Base-by-base conservation (phyloP, 2,888 invertebrate genomes). In the Cheilosia impressa region DNA sequence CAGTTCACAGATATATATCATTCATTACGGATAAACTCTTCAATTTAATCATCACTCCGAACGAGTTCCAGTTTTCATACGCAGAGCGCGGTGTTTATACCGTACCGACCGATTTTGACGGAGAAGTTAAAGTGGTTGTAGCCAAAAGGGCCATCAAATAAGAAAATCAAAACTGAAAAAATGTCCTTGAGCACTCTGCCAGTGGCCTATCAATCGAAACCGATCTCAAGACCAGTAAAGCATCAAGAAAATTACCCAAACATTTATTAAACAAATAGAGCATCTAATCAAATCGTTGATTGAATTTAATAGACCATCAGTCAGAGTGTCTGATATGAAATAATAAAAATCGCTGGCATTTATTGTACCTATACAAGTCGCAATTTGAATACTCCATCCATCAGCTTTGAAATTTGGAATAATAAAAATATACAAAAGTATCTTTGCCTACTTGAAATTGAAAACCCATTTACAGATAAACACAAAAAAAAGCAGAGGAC, bases 281-380 rank as follows among this genome's bases (percentile, higher is more conserved):
- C 45, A 47, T 52, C 55, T 78, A 78, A 80, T 79, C 84, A 76
- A 66, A 66, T 80, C 60, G 69, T 53, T 66, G 84, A 84, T 84
- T 84, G 75, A 76, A 80, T 76, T 80, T 84, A 84, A 80, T 76
- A 38, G 73, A n/a, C 84, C 80, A 84, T 80, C 80, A 80, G 76
- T 76, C 75, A 60, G 69, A 65, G 75, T 69, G 66, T 68, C 75
- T 31, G 53, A 79, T 75, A 47, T 19, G 58, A 58, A 71, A 43
- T 55, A 58, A 57, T 69, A 73, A 83, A 69, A 15, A 73, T 63
- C 57, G 69, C 17, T 41, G 63, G 22, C 63, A 69, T 76, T 81
- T 69, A 69, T 15, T 43, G 66, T 58, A n/a, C n/a, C n/a, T n/a
- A n/a, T n/a, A 38, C 27, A 1, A 27, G 4, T 50, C 24, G 63